phyloP scores from a whole-genome alignment of 2,797 vertebrate genomes.

The Hydrolagus colliei region DNA sequence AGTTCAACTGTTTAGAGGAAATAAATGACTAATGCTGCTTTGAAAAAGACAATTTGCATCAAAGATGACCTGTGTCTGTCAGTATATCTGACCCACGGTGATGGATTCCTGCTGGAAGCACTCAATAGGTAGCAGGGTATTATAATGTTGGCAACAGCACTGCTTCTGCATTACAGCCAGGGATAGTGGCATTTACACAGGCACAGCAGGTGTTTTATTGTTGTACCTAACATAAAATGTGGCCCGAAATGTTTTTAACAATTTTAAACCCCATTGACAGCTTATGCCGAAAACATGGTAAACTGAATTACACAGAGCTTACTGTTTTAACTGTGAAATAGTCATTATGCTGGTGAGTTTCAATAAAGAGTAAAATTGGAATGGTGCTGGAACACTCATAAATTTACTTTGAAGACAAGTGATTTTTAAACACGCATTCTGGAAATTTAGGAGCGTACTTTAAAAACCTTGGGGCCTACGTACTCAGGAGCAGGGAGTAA shows the following conservation, averaged over 20 bases:
- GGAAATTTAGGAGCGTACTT: background rate
- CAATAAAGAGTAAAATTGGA: background rate
- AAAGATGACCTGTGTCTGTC: no score
- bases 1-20: background rate
- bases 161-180: background rate
- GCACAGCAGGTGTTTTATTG: constrained; percentile 9
- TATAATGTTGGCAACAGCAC: background rate
- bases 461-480: background rate
- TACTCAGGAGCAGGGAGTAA: background rate
- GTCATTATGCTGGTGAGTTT: background rate
- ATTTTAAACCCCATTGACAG: background rate
- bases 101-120: background rate
- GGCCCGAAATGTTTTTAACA: constrained; percentile 11
- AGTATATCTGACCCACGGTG: no score
- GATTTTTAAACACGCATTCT: background rate
- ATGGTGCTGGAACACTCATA: background rate
- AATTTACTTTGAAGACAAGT: background rate
- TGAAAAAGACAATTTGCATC: background rate
- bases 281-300: background rate
- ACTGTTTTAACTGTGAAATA: background rate
- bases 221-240: background rate
- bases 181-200: constrained; percentile 17
- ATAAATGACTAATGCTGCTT: background rate
- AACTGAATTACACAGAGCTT: background rate
- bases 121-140: background rate